A percentile compares a stretch with the other conserved stretches of the same genome.
Evolutionary conservation across 2,113 vertebrate genomes (phyloP).

Genomic region (Clarias batrachus): DNA sequence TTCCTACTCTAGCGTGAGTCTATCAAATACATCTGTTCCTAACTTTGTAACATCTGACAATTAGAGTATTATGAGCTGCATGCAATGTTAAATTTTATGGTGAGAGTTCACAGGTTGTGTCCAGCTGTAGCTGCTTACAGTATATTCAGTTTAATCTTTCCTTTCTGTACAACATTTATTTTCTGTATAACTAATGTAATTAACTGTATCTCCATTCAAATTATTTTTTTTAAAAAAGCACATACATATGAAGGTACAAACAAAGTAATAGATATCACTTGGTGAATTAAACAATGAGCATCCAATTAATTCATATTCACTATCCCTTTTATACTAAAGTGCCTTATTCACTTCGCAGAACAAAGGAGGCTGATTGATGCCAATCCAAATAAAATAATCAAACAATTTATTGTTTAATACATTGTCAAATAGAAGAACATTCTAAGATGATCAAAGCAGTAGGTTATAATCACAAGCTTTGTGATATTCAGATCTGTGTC

Average conservation of each 20-base stretch:
- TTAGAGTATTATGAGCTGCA: background rate
- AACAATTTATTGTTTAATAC: background rate
- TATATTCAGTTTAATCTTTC: background rate
- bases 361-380: background rate
- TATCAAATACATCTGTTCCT: background rate
- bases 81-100: background rate
- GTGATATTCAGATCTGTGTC: background rate
- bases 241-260: background rate
- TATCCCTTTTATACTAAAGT: background rate
- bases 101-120: background rate
- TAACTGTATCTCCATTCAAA: background rate
- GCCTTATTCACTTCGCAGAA: background rate
- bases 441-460: background rate
- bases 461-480: background rate
- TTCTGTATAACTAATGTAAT: background rate
- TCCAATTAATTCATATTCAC: background rate
- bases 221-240: background rate
- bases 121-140: background rate
- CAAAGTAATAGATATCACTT: background rate
- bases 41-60: background rate
- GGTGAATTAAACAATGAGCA: background rate
- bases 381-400: background rate
- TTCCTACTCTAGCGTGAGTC: background rate
- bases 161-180: background rate
- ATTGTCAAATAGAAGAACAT: background rate